Base-by-base conservation (phyloP, 2,113 vertebrate species). In the Pyxicephalus adspersus region DNA sequence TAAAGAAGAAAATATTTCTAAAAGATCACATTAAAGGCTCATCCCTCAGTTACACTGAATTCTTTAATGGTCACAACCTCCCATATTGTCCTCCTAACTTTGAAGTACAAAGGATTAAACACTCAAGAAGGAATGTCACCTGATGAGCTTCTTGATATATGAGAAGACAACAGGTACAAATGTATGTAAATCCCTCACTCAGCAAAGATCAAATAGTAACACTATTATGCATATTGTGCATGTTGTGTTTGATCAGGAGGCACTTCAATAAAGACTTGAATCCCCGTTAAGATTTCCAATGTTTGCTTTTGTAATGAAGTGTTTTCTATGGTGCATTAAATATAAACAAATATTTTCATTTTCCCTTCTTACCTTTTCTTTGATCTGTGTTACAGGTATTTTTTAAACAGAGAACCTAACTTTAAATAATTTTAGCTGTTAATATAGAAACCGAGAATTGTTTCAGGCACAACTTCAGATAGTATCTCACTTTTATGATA, bases 111-210 rank as follows among this genome's bases (percentile, higher is more conserved):
- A 75, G 66, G 61, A 82, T 82, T 73, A 82, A 82, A 75, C 80
- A 64, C 61, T 38, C 29, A 60, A 74, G 52, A 54, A 65, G 71
- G 71, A 66, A 75, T 75, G 80, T 75, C 80, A 82, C 80, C 80
- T 82, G 71, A 31, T 55, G n/a, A 75, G 52, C 25, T 64, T 29
- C 50, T 55, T 65, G 71, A 74, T 54, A 67, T 65, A 66, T 16
- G 80, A 75, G 80, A 45, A 65, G 34, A 38, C 6, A 20, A 31
- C 61, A 66, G 80, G 71, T 82, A 82, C 51, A 74, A 82, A 64
- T 82, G 71, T 50, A 75, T 82, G 70, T 66, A 82, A 66, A 82
- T 64, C 71, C 80, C 61, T 75, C 80, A 82, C 70, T 82, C 80
- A 82, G 60, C 80, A 34, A n/a, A 66, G 50, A 82, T 66, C 70